A percentile compares a stretch with the other conserved stretches of the same genome.
These are phyloP conservation scores for Drusus annulatus DNA, from an alignment of 1,140 invertebrate genomes.

Conservation along the genomic window DNA sequence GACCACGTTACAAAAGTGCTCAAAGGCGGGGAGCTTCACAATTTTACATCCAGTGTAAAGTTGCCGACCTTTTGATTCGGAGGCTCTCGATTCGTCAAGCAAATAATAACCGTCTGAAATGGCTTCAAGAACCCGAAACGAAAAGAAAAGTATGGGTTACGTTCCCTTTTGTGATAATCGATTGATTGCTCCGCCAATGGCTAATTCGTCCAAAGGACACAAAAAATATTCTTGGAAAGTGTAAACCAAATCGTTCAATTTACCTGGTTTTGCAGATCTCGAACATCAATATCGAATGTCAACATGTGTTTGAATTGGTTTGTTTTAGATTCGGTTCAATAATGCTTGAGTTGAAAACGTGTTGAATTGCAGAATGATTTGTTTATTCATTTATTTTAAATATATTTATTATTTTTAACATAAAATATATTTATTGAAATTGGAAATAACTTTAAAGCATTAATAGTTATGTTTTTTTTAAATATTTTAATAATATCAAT, in stretches of 20 bases:
- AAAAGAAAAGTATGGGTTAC: slow-evolving; percentile 50
- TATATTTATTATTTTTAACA: too few relatives aligned
- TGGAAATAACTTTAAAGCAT: too few relatives aligned
- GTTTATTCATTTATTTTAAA: too few relatives aligned
- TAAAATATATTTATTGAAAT: too few relatives aligned
- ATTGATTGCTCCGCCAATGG: slow-evolving; percentile 33
- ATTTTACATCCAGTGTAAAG: background rate
- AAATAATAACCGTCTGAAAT: slow-evolving; percentile 1
- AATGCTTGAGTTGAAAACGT: too few relatives aligned
- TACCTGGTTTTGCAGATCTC: slow-evolving; percentile 6
- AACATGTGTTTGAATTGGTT: background rate
- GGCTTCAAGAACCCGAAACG: slow-evolving; percentile 36
- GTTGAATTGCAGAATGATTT: too few relatives aligned
- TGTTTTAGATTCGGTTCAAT: background rate
- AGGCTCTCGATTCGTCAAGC: background rate
- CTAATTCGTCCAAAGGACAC: slow-evolving; percentile 21
- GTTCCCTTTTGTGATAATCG: slow-evolving; percentile 42
- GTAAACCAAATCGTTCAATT: slow-evolving; percentile 23
- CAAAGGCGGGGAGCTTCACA: background rate
- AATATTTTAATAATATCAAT: too few relatives aligned
- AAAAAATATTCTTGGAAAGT: slow-evolving; percentile 41
- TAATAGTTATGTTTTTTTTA: too few relatives aligned
- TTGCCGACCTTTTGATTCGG: background rate
- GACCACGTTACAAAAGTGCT: background rate
- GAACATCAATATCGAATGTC: background rate